phyloP scores from a whole-genome alignment of 2,113 vertebrate species.

The Tragelaphus scriptus region DNA sequence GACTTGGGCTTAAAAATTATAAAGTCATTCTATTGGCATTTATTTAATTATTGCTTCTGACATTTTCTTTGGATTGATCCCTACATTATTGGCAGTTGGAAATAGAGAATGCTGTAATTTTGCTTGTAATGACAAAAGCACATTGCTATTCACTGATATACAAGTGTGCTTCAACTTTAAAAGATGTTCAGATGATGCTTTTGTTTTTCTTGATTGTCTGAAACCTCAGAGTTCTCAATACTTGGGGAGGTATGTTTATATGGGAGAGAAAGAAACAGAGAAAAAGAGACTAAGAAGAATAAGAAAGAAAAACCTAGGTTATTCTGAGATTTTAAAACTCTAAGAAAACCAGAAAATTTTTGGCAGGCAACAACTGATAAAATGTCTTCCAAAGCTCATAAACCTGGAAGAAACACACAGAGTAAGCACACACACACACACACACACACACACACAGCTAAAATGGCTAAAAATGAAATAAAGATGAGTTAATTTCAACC shows the following conservation, averaged over 20 bases:
- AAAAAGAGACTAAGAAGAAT: background rate
- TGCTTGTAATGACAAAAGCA: background rate
- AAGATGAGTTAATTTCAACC: background rate
- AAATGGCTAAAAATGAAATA: background rate
- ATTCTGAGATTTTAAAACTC: background rate
- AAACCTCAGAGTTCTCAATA: background rate
- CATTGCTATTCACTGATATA: background rate
- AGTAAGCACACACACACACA: too few species aligned
- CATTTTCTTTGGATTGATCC: constrained; percentile 4
- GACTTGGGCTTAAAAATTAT: background rate
- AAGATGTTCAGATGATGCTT: background rate
- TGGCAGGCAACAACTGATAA: background rate
- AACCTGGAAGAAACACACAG: background rate
- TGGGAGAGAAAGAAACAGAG: background rate
- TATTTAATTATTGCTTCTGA: constrained; percentile 30
- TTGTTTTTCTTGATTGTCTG: background rate
- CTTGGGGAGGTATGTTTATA: background rate
- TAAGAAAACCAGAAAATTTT: background rate
- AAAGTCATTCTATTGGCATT: background rate
- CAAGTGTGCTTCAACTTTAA: background rate
- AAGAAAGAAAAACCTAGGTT: background rate
- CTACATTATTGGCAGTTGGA: background rate
- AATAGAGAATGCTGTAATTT: background rate
- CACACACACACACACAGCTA: background rate
- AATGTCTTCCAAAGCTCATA: background rate